phyloP scores from a whole-genome alignment of 2,888 invertebrate genomes.

The Tipula helvola region DNA sequence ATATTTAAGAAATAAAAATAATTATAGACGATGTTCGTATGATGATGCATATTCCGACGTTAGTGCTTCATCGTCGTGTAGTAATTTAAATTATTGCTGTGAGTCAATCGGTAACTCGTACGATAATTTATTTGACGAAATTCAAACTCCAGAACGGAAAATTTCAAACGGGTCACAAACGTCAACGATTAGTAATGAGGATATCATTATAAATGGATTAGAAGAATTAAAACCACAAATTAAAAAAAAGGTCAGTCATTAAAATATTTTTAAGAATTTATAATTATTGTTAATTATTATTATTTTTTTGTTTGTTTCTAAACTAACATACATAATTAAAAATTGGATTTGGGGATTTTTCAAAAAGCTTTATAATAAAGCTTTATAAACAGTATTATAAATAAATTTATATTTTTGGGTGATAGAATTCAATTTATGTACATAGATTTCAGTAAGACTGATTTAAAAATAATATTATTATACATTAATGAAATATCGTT shows the following conservation, averaged over 20 bases:
- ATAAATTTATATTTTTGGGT: neutral
- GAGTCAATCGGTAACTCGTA: conserved; percentile 39
- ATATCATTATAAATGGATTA: conserved; percentile 22
- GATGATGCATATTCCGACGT: conserved; percentile 38
- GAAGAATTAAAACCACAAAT: conserved; percentile 38
- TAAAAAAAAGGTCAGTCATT: conserved; percentile 26
- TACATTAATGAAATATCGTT: neutral
- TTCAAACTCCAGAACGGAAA: conserved; percentile 49
- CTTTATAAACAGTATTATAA: neutral
- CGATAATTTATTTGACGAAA: conserved; percentile 23
- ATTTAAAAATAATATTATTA: neutral
- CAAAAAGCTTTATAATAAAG: neutral
- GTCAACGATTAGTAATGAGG: conserved; percentile 60
- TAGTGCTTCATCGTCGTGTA: conserved; percentile 45
- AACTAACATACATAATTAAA: neutral
- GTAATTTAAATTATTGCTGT: conserved; percentile 44
- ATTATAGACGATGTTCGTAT: conserved; percentile 34
- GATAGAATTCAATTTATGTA: neutral
- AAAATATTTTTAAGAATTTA: neutral
- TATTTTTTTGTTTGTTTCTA: neutral
- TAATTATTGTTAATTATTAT: neutral
- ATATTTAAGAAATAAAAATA: conserved; percentile 31
- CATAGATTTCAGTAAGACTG: neutral
- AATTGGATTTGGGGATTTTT: neutral
- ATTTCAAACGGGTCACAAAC: conserved; percentile 63